phyloP scores from a whole-genome alignment of 1,140 invertebrate species.

The Elymnias hypermnestra region DNA sequence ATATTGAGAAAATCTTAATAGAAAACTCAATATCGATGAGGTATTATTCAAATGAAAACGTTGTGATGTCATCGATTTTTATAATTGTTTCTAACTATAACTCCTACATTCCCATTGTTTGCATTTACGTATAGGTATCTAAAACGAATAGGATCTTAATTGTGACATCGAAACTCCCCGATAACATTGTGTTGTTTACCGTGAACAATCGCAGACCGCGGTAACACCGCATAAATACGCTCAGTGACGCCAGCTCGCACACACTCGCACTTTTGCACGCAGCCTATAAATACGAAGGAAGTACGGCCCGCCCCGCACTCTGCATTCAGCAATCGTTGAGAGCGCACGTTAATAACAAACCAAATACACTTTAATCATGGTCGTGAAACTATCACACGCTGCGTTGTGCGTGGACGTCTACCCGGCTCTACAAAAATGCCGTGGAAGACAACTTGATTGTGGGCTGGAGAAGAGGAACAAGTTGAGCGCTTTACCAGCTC shows the following conservation, averaged over 20 bases:
- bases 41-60: too few relatives aligned
- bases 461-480: slow-evolving; percentile 46
- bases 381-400: slow-evolving; percentile 64
- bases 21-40: too few relatives aligned
- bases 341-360: slow-evolving; percentile 31
- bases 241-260: slow-evolving; percentile 50
- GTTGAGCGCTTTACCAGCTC: slow-evolving; percentile 42
- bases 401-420: slow-evolving; percentile 57
- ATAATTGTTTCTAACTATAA: background rate
- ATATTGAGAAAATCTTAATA: too few relatives aligned
- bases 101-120: slow-evolving; percentile 1
- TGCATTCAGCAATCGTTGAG: slow-evolving; percentile 38
- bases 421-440: slow-evolving; percentile 45
- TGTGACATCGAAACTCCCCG: slow-evolving; percentile 34
- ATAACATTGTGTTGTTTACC: slow-evolving; percentile 38
- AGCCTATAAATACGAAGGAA: slow-evolving; percentile 50
- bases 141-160: slow-evolving; percentile 21
- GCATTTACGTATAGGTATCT: slow-evolving; percentile 8
- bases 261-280: slow-evolving; percentile 29
- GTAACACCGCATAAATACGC: slow-evolving; percentile 19
- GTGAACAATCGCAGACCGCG: slow-evolving; percentile 18
- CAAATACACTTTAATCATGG: slow-evolving; percentile 47
- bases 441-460: slow-evolving; percentile 45
- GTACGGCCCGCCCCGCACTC: slow-evolving; percentile 48
- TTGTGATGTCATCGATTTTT: background rate